A percentile compares a stretch with the other conserved stretches of the same genome.
Conservation (phyloP, 2,888 invertebrate species). For the Cantharis rufa region DNA sequence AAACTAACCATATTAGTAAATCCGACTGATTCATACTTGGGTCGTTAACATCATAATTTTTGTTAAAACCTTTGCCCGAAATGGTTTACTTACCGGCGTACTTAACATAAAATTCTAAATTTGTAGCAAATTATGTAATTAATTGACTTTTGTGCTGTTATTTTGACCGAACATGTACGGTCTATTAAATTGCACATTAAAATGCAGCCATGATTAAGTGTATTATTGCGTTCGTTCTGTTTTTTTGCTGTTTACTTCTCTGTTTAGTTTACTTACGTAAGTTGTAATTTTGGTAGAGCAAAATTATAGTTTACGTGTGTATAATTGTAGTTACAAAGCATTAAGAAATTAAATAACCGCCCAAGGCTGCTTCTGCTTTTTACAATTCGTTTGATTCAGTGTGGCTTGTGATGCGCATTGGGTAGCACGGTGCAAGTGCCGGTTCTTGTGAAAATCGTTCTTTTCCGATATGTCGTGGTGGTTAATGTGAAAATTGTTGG, state of each 20-base stretch:
- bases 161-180: neutral
- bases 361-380: constrained; percentile 4
- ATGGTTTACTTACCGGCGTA: neutral
- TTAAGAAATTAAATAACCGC: constrained; percentile 19
- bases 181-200: neutral
- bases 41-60: neutral
- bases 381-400: constrained; percentile 1
- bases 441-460: neutral
- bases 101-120: neutral
- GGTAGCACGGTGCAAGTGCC: neutral
- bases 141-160: neutral
- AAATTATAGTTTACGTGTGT: constrained; percentile 17
- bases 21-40: neutral
- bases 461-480: neutral
- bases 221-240: neutral
- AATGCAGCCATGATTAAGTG: neutral
- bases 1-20: neutral
- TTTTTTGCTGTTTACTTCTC: neutral
- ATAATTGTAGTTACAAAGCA: constrained; percentile 16
- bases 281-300: neutral
- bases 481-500: neutral
- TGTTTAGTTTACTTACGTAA: neutral
- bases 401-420: neutral
- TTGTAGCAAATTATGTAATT: neutral
- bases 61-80: neutral